Conservation (phyloP, 1,140 invertebrate genomes). For the Trissolcus basalis region DNA sequence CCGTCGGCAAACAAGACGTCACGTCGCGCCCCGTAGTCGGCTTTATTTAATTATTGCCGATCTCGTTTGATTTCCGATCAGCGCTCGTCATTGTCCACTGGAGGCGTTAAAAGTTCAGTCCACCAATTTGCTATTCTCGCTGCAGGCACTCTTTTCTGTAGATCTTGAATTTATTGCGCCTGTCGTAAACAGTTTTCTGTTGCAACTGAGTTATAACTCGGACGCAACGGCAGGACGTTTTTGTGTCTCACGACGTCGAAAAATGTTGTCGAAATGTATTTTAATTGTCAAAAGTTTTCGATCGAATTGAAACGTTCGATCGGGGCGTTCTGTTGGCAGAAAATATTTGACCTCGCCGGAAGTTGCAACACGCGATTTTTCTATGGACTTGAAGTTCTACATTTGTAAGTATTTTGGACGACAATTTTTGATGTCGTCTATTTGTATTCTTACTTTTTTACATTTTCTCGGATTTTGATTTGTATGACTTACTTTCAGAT, state of each 20-base stretch:
- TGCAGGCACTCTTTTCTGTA: constrained; percentile 23
- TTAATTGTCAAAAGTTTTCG: constrained; percentile 19
- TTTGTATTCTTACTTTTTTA: not conserved
- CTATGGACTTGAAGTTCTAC: too few relatives aligned
- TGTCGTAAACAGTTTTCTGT: constrained; percentile 43
- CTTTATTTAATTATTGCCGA: constrained; percentile 32
- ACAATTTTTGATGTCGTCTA: too few relatives aligned
- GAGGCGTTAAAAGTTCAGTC: constrained; percentile 28
- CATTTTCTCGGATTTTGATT: too few relatives aligned
- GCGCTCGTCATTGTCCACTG: constrained; percentile 1
- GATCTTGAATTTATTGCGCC: constrained; percentile 46
- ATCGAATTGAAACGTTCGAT: constrained; percentile 5
- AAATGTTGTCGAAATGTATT: too few relatives aligned
- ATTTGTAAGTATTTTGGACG: too few relatives aligned
- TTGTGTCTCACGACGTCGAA: constrained; percentile 16
- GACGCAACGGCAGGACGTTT: constrained; percentile 1
- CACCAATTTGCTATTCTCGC: constrained; percentile 54
- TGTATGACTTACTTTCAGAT: too few relatives aligned
- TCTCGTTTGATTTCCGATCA: constrained; percentile 10
- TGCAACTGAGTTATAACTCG: constrained; percentile 39
- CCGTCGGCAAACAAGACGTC: constrained; percentile 22
- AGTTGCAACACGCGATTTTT: not conserved
- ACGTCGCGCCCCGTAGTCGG: constrained; percentile 6
- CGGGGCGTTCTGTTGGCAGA: not conserved
- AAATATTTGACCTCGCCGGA: constrained; percentile 1